Base-by-base conservation (phyloP, 1,140 invertebrate genomes). In the Drosophila orosa region DNA sequence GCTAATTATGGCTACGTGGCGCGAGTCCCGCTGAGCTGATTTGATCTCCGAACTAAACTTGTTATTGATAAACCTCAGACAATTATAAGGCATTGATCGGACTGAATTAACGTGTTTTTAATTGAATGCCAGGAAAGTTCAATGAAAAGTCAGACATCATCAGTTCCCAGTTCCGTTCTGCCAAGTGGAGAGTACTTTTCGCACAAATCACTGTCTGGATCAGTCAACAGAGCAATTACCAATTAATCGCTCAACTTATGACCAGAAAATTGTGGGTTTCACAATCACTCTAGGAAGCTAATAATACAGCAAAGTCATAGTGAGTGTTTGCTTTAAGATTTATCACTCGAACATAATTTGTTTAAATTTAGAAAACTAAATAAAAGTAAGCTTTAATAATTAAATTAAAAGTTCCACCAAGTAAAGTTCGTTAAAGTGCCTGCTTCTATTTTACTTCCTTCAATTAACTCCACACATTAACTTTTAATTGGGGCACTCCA, bases 21-120 rank as follows among this genome's bases (percentile, higher is more conserved):
- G 52, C 45, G 56, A 52, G 29, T 61, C 69, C 57, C 59, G 29
- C 39, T 40, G 42, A 56, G 48, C 40, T 13, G 67, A 71, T 58
- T 27, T 58, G 61, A 62, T 74, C 73, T 74, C 50, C 40, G 58
- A 55, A 40, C 37, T 33, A 29, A 19, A 81, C 76, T 80, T 67
- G 82, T 78, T 81, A 45, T 74, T 81, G 63, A 67, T 67, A 73
- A 74, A 69, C 59, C 54, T 47, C 60, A 47, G 71, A 69, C 79
- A 86, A 86, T 87, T 87, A 76, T 35, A 62, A 55, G 44, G 72
- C 84, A 83, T 83, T 87, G 83, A 86, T 87, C 50, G n/a, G 74
- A 67, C 57, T 71, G 63, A 54, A 68, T 78, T 81, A 82, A 82
- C 83, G 62, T 75, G 71, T 66, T 83, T 79, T 57, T 73, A 87